phyloP scores from a whole-genome alignment of 1,140 invertebrate genomes.

The Zaprionus davidi region DNA sequence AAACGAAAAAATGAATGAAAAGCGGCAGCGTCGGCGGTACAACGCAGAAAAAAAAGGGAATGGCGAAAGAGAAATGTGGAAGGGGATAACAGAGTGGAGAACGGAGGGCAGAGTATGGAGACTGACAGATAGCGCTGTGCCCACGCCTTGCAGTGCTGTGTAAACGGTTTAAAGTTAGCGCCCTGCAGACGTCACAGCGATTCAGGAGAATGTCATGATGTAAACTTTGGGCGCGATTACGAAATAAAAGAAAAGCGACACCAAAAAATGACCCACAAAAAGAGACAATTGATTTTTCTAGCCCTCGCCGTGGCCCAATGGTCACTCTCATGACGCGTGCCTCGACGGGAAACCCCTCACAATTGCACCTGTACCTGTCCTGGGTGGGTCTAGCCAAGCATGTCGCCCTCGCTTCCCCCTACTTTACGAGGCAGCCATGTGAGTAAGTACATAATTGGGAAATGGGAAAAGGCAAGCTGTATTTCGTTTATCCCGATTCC shows the following conservation, averaged over 20 bases:
- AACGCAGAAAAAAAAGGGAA: background rate
- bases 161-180: slow-evolving; percentile 49
- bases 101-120: slow-evolving; percentile 1
- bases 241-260: slow-evolving; percentile 26
- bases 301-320: slow-evolving; percentile 1
- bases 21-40: background rate
- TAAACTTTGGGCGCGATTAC: slow-evolving; percentile 47
- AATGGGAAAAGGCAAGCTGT: slow-evolving; percentile 5
- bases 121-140: slow-evolving; percentile 18
- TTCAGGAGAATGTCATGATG: slow-evolving; percentile 23
- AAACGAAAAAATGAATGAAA: slow-evolving; percentile 40
- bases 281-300: slow-evolving; percentile 64
- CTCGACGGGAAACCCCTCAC: slow-evolving; percentile 12
- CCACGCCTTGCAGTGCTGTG: slow-evolving; percentile 50
- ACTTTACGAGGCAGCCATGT: background rate
- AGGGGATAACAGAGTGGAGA: background rate
- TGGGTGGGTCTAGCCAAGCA: slow-evolving; percentile 44
- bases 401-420: slow-evolving; percentile 21
- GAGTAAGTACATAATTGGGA: slow-evolving; percentile 7
- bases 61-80: background rate
- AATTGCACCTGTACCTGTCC: slow-evolving; percentile 50
- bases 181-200: background rate
- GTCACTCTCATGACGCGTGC: slow-evolving; percentile 39
- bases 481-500: background rate
- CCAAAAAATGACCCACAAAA: slow-evolving; percentile 63